These are phyloP conservation scores for Terrapene triunguis DNA, from an alignment of 2,113 vertebrate genomes.

Conservation along the genomic window DNA sequence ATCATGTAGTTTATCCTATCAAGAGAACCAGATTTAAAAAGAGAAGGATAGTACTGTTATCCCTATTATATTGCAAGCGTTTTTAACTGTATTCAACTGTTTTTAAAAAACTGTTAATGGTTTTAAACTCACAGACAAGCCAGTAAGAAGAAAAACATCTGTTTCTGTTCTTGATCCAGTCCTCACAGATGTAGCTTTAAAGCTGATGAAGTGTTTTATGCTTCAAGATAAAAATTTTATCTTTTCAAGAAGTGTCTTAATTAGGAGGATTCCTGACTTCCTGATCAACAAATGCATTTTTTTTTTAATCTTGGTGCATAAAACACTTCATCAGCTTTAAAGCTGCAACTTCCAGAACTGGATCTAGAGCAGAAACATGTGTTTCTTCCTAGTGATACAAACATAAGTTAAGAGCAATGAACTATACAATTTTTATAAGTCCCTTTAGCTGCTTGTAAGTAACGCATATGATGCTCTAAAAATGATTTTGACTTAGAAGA, in stretches of 20 bases:
- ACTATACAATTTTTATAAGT: neutral
- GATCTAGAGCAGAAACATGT: constrained; percentile 63
- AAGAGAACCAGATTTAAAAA: constrained; percentile 72
- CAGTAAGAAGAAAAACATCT: constrained; percentile 60
- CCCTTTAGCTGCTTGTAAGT: neutral
- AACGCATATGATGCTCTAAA: neutral
- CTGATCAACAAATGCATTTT: constrained; percentile 67
- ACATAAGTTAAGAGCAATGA: neutral
- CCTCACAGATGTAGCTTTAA: constrained; percentile 73
- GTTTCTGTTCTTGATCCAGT: constrained; percentile 61
- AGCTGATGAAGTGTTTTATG: constrained; percentile 79
- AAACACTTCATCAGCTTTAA: constrained; percentile 75
- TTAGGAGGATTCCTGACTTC: constrained; percentile 66
- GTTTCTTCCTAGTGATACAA: constrained; percentile 60
- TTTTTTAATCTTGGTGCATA: constrained; percentile 64
- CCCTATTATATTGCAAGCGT: constrained; percentile 56
- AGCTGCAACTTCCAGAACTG: constrained; percentile 58
- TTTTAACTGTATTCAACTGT: constrained; percentile 62
- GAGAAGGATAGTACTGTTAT: constrained; percentile 44
- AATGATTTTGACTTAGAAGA: neutral
- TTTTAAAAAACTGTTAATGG: constrained; percentile 69
- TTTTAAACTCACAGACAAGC: constrained; percentile 59
- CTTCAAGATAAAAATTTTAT: constrained; percentile 68
- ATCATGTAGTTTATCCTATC: constrained; percentile 65
- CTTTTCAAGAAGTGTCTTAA: constrained; percentile 70